Evolutionary conservation across 1,140 invertebrate species (phyloP).

Genomic region (Nylanderia fulva): DNA sequence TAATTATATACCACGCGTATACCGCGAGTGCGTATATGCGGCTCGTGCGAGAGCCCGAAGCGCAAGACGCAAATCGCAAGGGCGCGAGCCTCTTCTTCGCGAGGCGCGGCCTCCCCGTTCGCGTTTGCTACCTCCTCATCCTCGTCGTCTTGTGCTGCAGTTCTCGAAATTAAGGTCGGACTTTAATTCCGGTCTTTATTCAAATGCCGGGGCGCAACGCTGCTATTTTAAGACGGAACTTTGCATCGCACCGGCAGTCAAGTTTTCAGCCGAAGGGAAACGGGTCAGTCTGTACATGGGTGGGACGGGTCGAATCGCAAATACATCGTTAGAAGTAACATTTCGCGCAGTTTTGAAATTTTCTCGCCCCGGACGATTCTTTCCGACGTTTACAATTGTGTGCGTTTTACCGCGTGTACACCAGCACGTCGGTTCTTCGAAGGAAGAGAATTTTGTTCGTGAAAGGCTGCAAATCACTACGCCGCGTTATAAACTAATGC

Average conservation of each 20-base stretch:
- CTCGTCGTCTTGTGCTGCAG: constrained; percentile 14
- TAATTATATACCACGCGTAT: constrained; percentile 44
- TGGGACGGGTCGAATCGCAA: constrained; percentile 42
- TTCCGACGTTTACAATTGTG: constrained; percentile 45
- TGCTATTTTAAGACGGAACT: constrained; percentile 51
- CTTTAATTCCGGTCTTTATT: constrained; percentile 48
- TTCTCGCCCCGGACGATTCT: constrained; percentile 48
- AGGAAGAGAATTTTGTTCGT: constrained; percentile 46
- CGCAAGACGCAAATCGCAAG: constrained; percentile 30
- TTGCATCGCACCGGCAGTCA: constrained; percentile 32
- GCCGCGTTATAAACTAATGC: constrained; percentile 50
- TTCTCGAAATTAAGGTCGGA: constrained; percentile 49
- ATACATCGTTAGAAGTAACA: constrained; percentile 63
- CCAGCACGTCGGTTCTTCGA: constrained; percentile 34
- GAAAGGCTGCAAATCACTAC: constrained; percentile 43
- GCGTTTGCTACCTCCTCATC: neutral
- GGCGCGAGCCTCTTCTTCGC: constrained; percentile 1
- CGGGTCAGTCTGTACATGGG: constrained; percentile 49
- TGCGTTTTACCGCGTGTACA: neutral
- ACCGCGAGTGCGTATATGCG: neutral
- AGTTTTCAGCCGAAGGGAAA: constrained; percentile 45
- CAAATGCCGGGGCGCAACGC: constrained; percentile 36
- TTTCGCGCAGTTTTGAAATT: constrained; percentile 62
- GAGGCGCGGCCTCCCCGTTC: constrained; percentile 20
- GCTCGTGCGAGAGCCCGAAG: constrained; percentile 39